Percentiles rank a stretch among this genome's conserved stretches.
These are phyloP conservation scores for Drosophila mercatorum DNA, from an alignment of 2,888 invertebrate species.

Conservation along the genomic window DNA sequence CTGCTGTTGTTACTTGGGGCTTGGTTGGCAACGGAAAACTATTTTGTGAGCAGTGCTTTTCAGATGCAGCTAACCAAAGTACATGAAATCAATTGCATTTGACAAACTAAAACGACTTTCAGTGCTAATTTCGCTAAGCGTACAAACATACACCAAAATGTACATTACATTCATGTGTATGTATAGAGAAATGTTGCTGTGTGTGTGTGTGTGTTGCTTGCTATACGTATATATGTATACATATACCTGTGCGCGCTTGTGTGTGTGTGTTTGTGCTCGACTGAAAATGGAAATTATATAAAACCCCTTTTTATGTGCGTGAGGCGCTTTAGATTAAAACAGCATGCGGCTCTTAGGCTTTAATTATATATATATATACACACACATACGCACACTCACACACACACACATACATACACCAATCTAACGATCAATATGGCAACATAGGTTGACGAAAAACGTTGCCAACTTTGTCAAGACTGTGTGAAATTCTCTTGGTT, in stretches of 20 bases:
- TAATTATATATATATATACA: constrained; percentile 16
- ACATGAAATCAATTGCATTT: constrained; percentile 47
- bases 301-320: constrained; percentile 61
- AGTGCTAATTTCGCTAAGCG: constrained; percentile 56
- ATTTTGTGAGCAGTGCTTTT: constrained; percentile 18
- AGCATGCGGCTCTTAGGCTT: constrained; percentile 43
- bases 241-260: constrained; percentile 39
- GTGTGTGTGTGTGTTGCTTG: constrained; percentile 26
- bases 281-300: constrained; percentile 80
- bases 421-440: constrained; percentile 50
- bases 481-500: constrained; percentile 49
- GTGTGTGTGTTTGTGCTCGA: constrained; percentile 41
- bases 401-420: background rate
- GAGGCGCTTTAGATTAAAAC: constrained; percentile 49
- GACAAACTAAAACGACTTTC: constrained; percentile 43
- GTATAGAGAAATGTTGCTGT: constrained; percentile 49
- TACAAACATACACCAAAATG: constrained; percentile 35
- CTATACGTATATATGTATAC: constrained; percentile 27
- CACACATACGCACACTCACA: background rate
- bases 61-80: constrained; percentile 32
- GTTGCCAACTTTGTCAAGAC: constrained; percentile 35
- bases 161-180: constrained; percentile 43
- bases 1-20: constrained; percentile 20
- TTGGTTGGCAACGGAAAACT: constrained; percentile 44
- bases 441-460: constrained; percentile 31